Base-by-base conservation (phyloP, 2,113 vertebrate species). In the Prunella himalayana region DNA sequence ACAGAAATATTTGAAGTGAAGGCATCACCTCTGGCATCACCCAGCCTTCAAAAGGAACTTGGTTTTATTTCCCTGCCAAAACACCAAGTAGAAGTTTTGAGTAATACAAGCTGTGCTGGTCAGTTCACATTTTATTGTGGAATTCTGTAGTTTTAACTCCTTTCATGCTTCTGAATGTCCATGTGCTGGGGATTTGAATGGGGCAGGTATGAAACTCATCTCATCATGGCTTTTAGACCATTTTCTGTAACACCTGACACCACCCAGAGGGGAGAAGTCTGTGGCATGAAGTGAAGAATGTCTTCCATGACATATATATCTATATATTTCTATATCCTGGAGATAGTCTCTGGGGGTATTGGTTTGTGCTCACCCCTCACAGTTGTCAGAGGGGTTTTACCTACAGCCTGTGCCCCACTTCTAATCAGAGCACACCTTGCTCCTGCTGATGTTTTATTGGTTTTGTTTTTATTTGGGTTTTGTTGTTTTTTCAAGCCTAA, bases 211-310 rank as follows among this genome's bases (percentile, higher is more conserved):
- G 2, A 68, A 88, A 57, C 31, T 41, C 37, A 15, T 33, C 25
- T 41, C 70, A 25, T 63, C 0, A 0, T 78, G 69, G 44, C 30
- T 81, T 76, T 64, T 30, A 54, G 53, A n/a, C 11, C 2, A 0
- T 42, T 72, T 71, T 35, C 21, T 56, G 5, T 54, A 30, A 24
- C 13, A 8, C 15, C 59, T 63, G 63, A 31, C 15, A 8, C 33
- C 23, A 2, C 9, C 49, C 50, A 47, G 41, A 27, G 60, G 44
- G 59, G 35, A 51, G 54, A 28, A 54, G 22, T 37, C 25, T 72
- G 39, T 44, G 28, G 31, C 22, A 6, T 37, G 50, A 37, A 22
- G 13, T 45, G 49, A 69, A 54, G 35, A 70, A 54, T 31, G 35
- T 45, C 70, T 68, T 17, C n/a, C 28, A 6, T 45, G 19, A 20